Evolutionary conservation across 2,888 invertebrate species (phyloP).

Genomic region (Leucophora obtusa): DNA sequence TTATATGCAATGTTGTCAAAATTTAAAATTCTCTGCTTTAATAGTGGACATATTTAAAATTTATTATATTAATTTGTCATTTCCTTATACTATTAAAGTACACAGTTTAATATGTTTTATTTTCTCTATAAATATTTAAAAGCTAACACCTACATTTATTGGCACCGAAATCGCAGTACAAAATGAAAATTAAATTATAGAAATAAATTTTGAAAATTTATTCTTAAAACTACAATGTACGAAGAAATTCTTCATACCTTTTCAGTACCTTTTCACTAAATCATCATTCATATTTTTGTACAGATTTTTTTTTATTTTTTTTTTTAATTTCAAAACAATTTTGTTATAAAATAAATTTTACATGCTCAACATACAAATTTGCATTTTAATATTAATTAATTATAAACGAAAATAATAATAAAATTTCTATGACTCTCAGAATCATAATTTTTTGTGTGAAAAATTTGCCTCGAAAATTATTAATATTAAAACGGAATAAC

Average conservation of each 20-base stretch:
- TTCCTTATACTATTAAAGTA: neutral
- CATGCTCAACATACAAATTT: slow-evolving; percentile 32
- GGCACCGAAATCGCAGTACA: neutral
- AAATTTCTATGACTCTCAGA: slow-evolving; percentile 10
- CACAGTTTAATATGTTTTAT: neutral
- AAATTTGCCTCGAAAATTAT: slow-evolving; percentile 37
- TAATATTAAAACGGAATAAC: neutral
- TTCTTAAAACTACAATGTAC: neutral
- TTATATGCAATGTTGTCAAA: no score
- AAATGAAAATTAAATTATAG: neutral
- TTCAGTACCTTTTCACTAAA: neutral
- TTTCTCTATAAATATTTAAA: neutral
- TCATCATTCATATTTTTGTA: no score
- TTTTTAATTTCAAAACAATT: neutral
- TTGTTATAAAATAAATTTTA: slow-evolving; percentile 29
- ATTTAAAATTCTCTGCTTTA: no score
- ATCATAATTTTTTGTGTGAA: neutral
- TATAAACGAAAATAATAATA: slow-evolving; percentile 19
- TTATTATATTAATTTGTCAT: neutral
- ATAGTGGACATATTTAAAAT: neutral
- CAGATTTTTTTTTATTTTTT: no score
- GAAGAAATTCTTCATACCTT: neutral
- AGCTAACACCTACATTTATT: slow-evolving; percentile 26
- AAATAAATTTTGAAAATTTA: neutral
- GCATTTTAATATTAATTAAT: slow-evolving; percentile 44